phyloP scores from a whole-genome alignment of 1,140 invertebrate genomes.

The Grapholita molesta region DNA sequence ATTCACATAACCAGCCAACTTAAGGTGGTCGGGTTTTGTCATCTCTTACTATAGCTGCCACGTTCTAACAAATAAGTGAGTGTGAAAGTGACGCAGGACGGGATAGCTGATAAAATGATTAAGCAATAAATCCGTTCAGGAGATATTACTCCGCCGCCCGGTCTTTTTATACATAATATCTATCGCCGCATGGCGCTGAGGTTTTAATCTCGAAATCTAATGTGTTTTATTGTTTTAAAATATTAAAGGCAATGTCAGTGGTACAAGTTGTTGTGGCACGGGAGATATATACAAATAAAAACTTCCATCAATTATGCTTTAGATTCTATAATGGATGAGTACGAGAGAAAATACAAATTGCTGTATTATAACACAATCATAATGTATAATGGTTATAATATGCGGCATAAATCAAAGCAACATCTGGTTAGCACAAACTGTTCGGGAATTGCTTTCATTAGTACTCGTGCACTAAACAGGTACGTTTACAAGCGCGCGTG shows the following conservation, averaged over 20 bases:
- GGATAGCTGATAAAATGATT: too few relatives aligned
- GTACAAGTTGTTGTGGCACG: too few relatives aligned
- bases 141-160: not conserved
- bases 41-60: too few relatives aligned
- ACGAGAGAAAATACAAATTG: too few relatives aligned
- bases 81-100: too few relatives aligned
- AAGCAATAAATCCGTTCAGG: too few relatives aligned
- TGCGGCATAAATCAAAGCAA: not conserved
- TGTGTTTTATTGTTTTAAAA: not conserved
- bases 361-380: not conserved
- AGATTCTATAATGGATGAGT: too few relatives aligned
- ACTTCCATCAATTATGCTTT: not conserved
- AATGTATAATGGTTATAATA: not conserved
- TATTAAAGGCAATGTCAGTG: not conserved
- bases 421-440: constrained; percentile 16
- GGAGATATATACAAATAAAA: not conserved
- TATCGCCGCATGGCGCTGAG: not conserved
- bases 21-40: too few relatives aligned
- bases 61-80: too few relatives aligned
- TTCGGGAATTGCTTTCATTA: not conserved
- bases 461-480: too few relatives aligned
- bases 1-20: not conserved
- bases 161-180: not conserved
- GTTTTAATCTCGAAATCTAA: not conserved
- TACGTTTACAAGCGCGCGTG: not conserved